Evolutionary conservation across 2,888 invertebrate species (phyloP).

Genomic region (Ganaspis brasiliensis): DNA sequence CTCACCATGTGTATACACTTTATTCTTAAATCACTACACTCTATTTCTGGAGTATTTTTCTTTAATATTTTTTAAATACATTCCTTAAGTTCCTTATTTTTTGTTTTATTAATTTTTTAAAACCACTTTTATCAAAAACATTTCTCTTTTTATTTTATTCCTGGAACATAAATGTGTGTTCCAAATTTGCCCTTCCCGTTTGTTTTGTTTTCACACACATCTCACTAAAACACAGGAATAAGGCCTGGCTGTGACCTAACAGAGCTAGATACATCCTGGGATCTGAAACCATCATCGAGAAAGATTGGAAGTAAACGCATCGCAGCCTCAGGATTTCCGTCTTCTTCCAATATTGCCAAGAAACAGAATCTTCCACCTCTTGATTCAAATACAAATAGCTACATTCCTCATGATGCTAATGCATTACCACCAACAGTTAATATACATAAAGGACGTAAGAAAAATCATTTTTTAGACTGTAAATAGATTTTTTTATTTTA

Average conservation of each 20-base stretch:
- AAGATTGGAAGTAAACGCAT: constrained; percentile 76
- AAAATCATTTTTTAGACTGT: constrained; percentile 43
- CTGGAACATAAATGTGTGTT: constrained; percentile 48
- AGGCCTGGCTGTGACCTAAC: constrained; percentile 93
- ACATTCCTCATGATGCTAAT: constrained; percentile 82
- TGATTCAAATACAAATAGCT: constrained; percentile 82
- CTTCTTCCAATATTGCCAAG: constrained; percentile 66
- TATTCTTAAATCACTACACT: constrained; percentile 32
- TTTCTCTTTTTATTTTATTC: constrained; percentile 61
- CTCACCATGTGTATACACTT: background rate
- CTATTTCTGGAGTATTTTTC: constrained; percentile 49
- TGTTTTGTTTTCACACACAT: constrained; percentile 76
- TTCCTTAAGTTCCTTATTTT: constrained; percentile 16
- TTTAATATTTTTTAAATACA: constrained; percentile 52
- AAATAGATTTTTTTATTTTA: background rate
- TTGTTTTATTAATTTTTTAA: constrained; percentile 51
- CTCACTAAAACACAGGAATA: constrained; percentile 82
- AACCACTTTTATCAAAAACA: constrained; percentile 33
- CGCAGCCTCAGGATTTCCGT: constrained; percentile 68
- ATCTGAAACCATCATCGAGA: constrained; percentile 79
- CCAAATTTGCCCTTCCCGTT: constrained; percentile 70
- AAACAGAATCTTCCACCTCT: constrained; percentile 79
- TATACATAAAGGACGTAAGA: constrained; percentile 82
- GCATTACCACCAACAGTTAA: constrained; percentile 83
- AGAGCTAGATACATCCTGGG: constrained; percentile 87